Conservation (phyloP, 2,888 invertebrate species). For the Agrypnus murinus region DNA sequence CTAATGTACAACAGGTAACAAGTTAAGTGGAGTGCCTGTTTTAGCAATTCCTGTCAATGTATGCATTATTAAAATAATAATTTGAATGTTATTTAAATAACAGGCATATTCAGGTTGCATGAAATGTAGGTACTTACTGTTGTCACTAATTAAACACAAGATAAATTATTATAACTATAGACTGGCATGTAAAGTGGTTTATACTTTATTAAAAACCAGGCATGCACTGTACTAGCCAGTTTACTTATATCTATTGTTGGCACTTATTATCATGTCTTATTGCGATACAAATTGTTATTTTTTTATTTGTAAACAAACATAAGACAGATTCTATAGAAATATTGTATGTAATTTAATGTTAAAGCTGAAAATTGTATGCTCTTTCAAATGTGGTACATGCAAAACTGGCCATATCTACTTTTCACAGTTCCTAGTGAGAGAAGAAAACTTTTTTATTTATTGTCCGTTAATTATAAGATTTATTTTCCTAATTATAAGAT, state of each 20-base stretch:
- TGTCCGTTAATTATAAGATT: too few species aligned
- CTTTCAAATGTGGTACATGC: slow-evolving; percentile 22
- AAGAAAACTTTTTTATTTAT: too few species aligned
- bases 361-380: slow-evolving; percentile 30
- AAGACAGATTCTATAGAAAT: neutral
- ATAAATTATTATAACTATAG: slow-evolving; percentile 8
- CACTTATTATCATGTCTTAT: neutral
- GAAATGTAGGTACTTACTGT: slow-evolving; percentile 1
- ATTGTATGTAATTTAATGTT: slow-evolving; percentile 2
- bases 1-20: slow-evolving; percentile 99
- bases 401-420: neutral
- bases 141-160: neutral
- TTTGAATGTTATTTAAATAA: neutral
- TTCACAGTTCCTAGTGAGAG: too few species aligned
- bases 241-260: slow-evolving; percentile 1
- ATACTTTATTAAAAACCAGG: neutral
- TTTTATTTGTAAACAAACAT: slow-evolving; percentile 1
- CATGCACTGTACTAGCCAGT: slow-evolving; percentile 13
- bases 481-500: too few species aligned
- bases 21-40: slow-evolving; percentile 64
- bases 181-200: slow-evolving; percentile 23
- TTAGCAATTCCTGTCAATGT: slow-evolving; percentile 33
- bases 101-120: slow-evolving; percentile 24
- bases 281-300: too few species aligned
- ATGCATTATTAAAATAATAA: slow-evolving; percentile 29